Evolutionary conservation across 2,888 invertebrate genomes (phyloP).

Genomic region (Octodonta nipae): DNA sequence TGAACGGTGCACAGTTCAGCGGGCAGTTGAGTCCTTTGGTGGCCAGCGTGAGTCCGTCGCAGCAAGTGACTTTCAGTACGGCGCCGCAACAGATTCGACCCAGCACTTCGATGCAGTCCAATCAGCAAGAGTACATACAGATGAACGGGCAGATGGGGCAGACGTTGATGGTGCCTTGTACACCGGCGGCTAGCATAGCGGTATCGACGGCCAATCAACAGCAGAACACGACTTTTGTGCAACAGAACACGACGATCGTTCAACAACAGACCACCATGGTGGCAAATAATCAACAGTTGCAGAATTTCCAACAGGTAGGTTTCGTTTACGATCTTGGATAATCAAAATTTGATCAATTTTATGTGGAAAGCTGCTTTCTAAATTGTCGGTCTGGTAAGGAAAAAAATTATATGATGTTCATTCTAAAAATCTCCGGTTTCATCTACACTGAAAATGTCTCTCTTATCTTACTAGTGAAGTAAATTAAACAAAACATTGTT

Average conservation of each 20-base stretch:
- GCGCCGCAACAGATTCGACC: conserved; percentile 24
- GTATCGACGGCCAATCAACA: conserved; percentile 44
- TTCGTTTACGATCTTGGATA: too few relatives aligned
- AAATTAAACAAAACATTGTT: too few relatives aligned
- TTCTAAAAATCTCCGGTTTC: too few relatives aligned
- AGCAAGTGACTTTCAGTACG: conserved; percentile 38
- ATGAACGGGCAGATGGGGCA: conserved; percentile 53
- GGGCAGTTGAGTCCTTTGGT: conserved; percentile 69
- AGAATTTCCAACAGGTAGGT: conserved; percentile 24
- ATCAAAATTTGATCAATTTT: too few relatives aligned
- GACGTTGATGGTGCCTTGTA: conserved; percentile 57
- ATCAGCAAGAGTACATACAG: conserved; percentile 55
- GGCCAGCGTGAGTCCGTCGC: conserved; percentile 58
- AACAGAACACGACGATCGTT: conserved; percentile 74
- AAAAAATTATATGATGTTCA: too few relatives aligned
- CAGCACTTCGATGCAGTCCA: conserved; percentile 26
- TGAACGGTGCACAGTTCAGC: conserved; percentile 54
- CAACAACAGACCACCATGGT: conserved; percentile 70
- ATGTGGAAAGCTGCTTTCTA: too few relatives aligned
- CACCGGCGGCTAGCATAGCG: conserved; percentile 43
- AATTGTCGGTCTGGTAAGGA: too few relatives aligned
- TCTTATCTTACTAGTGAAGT: too few relatives aligned
- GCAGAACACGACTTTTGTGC: conserved; percentile 59
- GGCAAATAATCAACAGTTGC: conserved; percentile 49
- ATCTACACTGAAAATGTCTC: too few relatives aligned